A percentile compares a stretch with the other conserved stretches of the same genome.
phyloP scores from a whole-genome alignment of 2,888 invertebrate species.

The Anarsia innoxiella region DNA sequence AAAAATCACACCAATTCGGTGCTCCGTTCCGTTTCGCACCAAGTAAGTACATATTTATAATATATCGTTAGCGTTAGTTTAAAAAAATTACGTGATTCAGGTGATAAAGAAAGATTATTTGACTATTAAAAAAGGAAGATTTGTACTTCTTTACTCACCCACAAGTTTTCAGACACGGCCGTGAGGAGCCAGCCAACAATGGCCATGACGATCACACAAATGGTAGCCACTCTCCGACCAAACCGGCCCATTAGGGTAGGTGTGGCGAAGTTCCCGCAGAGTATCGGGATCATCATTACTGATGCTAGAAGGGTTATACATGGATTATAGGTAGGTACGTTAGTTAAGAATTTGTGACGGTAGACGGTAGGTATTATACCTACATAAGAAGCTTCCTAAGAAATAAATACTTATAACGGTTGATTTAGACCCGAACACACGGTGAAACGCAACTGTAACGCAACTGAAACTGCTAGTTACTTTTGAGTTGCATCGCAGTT shows the following conservation, averaged over 20 bases:
- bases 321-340: too few relatives aligned
- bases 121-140: neutral
- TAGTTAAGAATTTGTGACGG: too few relatives aligned
- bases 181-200: conserved; percentile 68
- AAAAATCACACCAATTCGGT: neutral
- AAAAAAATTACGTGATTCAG: too few relatives aligned
- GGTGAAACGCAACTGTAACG: neutral
- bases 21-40: neutral
- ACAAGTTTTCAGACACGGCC: conserved; percentile 43
- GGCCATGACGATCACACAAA: conserved; percentile 55
- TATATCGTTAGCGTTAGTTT: neutral
- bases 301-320: conserved; percentile 35
- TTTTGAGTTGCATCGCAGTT: neutral
- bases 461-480: neutral
- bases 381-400: neutral
- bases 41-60: neutral
- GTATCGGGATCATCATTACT: conserved; percentile 29
- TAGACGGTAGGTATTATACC: neutral
- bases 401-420: neutral
- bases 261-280: conserved; percentile 33
- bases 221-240: conserved; percentile 66
- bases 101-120: too few relatives aligned
- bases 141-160: conserved; percentile 16
- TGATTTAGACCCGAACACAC: neutral
- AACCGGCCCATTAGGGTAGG: conserved; percentile 57